Evolutionary conservation across 2,888 invertebrate genomes (phyloP).

Genomic region (Amiota minor): DNA sequence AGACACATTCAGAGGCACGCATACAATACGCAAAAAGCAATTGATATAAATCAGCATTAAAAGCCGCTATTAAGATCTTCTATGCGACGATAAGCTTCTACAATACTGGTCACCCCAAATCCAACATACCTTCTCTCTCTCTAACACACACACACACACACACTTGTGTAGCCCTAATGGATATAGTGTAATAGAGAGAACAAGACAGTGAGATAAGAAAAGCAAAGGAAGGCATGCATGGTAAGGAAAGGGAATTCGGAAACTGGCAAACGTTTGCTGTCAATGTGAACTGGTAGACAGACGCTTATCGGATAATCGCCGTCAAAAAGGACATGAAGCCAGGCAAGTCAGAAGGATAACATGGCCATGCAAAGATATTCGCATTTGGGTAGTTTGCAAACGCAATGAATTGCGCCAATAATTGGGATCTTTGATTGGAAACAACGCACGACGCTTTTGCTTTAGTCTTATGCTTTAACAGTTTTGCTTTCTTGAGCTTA

Average conservation of each 20-base stretch:
- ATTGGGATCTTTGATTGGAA: conserved; percentile 17
- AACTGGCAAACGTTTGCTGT: conserved; percentile 2
- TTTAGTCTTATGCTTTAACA: not conserved
- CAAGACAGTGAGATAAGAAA: not conserved
- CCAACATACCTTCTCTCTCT: not conserved
- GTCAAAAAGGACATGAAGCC: conserved; percentile 3
- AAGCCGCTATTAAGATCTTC: conserved; percentile 21
- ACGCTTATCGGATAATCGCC: conserved; percentile 13
- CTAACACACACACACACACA: conserved; percentile 7
- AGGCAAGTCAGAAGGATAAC: not conserved
- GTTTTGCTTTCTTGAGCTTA: conserved; percentile 27
- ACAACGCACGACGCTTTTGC: not conserved
- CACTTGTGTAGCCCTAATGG: not conserved
- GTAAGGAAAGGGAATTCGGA: conserved; percentile 64
- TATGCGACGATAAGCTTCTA: not conserved
- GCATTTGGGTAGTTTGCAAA: not conserved
- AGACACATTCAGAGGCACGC: not conserved
- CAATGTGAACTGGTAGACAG: not conserved
- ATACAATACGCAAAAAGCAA: not conserved
- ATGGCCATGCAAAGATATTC: not conserved
- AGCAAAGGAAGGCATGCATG: conserved; percentile 58
- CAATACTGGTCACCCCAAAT: conserved; percentile 16
- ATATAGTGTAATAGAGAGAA: too few species aligned
- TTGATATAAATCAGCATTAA: conserved; percentile 29
- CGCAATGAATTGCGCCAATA: conserved; percentile 26